A percentile compares a stretch with the other conserved stretches of the same genome.
These are phyloP conservation scores for Herminia tarsipennalis DNA, from an alignment of 2,888 invertebrate species.

Conservation along the genomic window DNA sequence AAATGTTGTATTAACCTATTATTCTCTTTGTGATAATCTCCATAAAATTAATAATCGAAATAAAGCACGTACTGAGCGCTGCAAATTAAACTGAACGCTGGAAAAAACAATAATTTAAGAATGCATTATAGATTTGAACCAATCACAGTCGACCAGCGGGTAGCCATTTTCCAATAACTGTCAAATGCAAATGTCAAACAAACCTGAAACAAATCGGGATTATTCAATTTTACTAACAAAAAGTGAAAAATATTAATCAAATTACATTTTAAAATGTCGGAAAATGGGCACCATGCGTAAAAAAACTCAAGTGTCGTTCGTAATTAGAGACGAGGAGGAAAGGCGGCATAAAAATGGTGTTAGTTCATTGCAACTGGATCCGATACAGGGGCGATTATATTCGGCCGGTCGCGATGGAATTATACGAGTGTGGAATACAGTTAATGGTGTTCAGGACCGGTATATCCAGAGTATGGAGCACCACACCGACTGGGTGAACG, in stretches of 20 bases:
- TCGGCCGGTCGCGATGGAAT: conserved; percentile 99
- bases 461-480: conserved; percentile 99
- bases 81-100: too few species aligned
- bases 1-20: too few species aligned
- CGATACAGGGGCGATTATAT: conserved; percentile 94
- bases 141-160: conserved; percentile 30
- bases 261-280: conserved; percentile 77
- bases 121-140: too few species aligned
- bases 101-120: too few species aligned
- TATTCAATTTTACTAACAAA: conserved; percentile 31
- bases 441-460: conserved; percentile 81
- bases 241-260: conserved; percentile 48
- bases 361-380: conserved; percentile 97
- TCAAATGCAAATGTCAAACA: conserved; percentile 42
- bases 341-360: conserved; percentile 97
- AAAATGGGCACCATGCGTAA: conserved; percentile 84
- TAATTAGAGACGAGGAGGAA: conserved; percentile 98
- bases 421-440: conserved; percentile 95
- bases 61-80: too few species aligned
- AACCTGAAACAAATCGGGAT: conserved; percentile 32
- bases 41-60: too few species aligned
- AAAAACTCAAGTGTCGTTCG: conserved; percentile 96
- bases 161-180: conserved; percentile 40
- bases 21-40: too few species aligned
- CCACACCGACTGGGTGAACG: conserved; percentile 99